Evolutionary conservation across 1,140 invertebrate species (phyloP).

Genomic region (Vollenhovia emeryi): DNA sequence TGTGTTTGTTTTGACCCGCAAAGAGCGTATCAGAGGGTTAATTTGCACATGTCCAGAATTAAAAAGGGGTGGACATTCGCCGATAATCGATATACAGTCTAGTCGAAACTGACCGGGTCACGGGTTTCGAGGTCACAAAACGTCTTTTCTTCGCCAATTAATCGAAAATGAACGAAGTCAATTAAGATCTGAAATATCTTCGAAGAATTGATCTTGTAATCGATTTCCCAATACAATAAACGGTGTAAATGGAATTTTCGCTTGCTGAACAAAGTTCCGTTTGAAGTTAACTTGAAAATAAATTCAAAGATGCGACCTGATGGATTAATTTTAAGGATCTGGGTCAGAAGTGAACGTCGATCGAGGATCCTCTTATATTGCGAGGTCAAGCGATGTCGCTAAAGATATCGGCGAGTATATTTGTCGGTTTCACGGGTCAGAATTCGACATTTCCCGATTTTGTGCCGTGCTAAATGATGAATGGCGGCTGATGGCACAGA

Average conservation of each 20-base stretch:
- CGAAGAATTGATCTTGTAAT: background rate
- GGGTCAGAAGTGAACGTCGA: slow-evolving; percentile 62
- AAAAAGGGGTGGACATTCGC: slow-evolving; percentile 14
- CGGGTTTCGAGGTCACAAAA: background rate
- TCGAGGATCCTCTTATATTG: slow-evolving; percentile 25
- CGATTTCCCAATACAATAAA: background rate
- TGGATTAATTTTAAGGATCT: slow-evolving; percentile 24
- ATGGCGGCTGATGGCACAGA: slow-evolving; percentile 39
- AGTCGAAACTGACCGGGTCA: slow-evolving; percentile 22
- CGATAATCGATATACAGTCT: slow-evolving; percentile 33
- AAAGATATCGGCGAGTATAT: slow-evolving; percentile 36
- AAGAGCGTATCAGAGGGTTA: slow-evolving; percentile 2
- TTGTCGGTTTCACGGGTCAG: background rate
- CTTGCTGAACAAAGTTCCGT: background rate
- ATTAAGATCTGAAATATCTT: background rate
- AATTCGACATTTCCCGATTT: slow-evolving; percentile 32
- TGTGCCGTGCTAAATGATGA: slow-evolving; percentile 42
- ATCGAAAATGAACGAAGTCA: background rate
- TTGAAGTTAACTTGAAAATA: too few relatives aligned
- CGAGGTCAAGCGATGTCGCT: slow-evolving; percentile 11
- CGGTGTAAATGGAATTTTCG: background rate
- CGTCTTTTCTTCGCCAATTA: background rate
- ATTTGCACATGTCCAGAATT: slow-evolving; percentile 33
- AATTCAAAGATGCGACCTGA: background rate
- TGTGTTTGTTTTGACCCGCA: background rate